Evolutionary conservation across 2,797 vertebrate genomes (phyloP), one percentile per base, ranked within the genome.

Genomic region (Bovichtus diacanthus): DNA sequence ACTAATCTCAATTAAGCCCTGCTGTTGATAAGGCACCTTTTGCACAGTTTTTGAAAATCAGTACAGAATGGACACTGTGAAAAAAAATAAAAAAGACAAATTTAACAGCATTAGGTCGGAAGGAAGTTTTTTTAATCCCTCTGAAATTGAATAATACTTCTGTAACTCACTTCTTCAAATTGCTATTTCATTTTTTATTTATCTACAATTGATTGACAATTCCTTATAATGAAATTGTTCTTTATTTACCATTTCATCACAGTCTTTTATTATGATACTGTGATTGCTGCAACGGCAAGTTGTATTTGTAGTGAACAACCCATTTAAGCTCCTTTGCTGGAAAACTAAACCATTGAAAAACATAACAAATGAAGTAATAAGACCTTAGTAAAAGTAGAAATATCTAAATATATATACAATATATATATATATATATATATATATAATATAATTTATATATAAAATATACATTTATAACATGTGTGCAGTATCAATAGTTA

Each of bases 1-100:
- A 49, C 67, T 84, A 84, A 90, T 90, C 85, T 90, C 66, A 93
- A 89, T 90, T 86, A 90, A 83, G 60, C 63, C 69, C 60, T 36
- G 61, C 58, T 70, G 82, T 76, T 90, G 80, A 87, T 92, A 79
- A 80, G 70, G 53, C 53, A 70, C 46, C 56, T 43, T 53, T 19
- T 56, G 56, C 25, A 65, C 27, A 58, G 66, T 70, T 77, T 80
- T 65, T 70, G 16, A 59, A 87, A 82, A 76, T 72, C 60, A 71
- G 38, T 25, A 62, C 58, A 89, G 63, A 76, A 70, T 47, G 60
- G 55, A 71, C 38, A 75, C 13, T 41, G n/a, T 43, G 25, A 51
- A 73, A 71, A 62, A 55, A 36, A 44, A 63, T 43, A 50, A 43
- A 77, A 71, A 65, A 61, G 19, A 68, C 19, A 6, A 34, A 34